These are phyloP conservation scores for Camelus bactrianus DNA, from an alignment of 2,113 vertebrate species.

Conservation along the genomic window DNA sequence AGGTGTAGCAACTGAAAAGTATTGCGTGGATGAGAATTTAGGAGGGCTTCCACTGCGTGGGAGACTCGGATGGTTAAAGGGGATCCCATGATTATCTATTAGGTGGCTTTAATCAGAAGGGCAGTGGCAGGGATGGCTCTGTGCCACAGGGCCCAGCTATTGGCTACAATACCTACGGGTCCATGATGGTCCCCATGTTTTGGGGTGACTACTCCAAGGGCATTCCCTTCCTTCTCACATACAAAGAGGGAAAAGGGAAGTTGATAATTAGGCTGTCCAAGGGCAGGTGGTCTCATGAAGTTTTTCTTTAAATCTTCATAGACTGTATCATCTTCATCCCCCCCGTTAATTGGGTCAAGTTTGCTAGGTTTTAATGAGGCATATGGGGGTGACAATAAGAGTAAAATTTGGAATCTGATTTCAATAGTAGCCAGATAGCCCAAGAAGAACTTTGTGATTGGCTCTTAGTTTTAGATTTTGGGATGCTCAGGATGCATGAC, in stretches of 20 bases:
- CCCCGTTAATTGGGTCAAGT: not conserved
- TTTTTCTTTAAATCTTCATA: not conserved
- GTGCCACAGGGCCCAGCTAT: not conserved
- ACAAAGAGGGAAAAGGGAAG: not conserved
- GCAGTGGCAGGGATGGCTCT: not conserved
- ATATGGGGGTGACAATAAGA: not conserved
- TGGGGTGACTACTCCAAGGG: not conserved
- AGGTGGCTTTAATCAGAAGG: not conserved
- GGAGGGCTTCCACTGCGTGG: not conserved
- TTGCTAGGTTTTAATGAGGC: not conserved
- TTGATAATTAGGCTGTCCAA: not conserved
- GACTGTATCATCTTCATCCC: not conserved
- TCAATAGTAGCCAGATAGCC: not conserved
- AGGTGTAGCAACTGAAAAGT: not conserved
- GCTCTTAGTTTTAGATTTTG: not conserved
- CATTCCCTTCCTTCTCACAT: not conserved
- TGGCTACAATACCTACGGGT: not conserved
- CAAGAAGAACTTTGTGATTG: not conserved
- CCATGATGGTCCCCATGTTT: not conserved
- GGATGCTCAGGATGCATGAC: not conserved
- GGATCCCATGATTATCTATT: not conserved
- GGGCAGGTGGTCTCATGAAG: not conserved
- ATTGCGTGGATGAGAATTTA: not conserved
- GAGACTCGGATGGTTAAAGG: not conserved
- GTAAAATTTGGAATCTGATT: not conserved